These are phyloP conservation scores for Cecropterus lyciades DNA, from an alignment of 1,140 invertebrate genomes.

Conservation along the genomic window DNA sequence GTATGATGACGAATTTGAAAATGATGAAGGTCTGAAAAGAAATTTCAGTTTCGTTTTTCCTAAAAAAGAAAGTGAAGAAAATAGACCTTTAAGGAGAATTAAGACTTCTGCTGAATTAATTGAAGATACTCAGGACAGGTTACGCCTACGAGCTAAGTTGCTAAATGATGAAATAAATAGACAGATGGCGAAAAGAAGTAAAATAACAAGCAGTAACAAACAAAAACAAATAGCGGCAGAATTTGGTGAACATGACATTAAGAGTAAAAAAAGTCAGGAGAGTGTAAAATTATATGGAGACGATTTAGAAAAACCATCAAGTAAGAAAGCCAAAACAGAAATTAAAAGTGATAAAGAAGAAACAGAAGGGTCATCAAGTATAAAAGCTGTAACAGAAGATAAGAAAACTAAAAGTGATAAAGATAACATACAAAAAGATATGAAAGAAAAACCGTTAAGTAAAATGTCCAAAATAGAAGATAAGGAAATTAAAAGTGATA, in stretches of 20 bases:
- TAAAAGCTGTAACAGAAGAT: no score
- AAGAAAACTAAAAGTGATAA: no score
- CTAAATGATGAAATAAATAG: slow-evolving; percentile 39
- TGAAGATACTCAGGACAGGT: slow-evolving; percentile 52
- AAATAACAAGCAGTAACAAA: neutral
- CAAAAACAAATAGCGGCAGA: neutral
- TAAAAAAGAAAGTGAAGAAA: slow-evolving; percentile 37
- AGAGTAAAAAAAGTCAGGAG: slow-evolving; percentile 39
- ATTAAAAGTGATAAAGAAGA: no score
- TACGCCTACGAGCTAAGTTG: slow-evolving; percentile 38
- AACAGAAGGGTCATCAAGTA: no score
- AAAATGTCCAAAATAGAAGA: no score
- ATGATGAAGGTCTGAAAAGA: slow-evolving; percentile 7
- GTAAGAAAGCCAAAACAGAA: slow-evolving; percentile 8
- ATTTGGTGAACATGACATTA: slow-evolving; percentile 20
- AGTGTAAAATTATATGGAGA: no score
- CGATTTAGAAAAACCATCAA: neutral
- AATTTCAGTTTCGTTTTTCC: slow-evolving; percentile 58
- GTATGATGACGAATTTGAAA: neutral
- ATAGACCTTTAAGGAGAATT: slow-evolving; percentile 23
- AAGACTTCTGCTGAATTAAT: slow-evolving; percentile 63
- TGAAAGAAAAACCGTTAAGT: no score
- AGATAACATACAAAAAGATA: no score
- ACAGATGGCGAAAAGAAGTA: neutral
- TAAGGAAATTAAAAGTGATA: no score